Base-by-base conservation (phyloP, 1,140 invertebrate species). In the Lepidotrigona ventralis region DNA sequence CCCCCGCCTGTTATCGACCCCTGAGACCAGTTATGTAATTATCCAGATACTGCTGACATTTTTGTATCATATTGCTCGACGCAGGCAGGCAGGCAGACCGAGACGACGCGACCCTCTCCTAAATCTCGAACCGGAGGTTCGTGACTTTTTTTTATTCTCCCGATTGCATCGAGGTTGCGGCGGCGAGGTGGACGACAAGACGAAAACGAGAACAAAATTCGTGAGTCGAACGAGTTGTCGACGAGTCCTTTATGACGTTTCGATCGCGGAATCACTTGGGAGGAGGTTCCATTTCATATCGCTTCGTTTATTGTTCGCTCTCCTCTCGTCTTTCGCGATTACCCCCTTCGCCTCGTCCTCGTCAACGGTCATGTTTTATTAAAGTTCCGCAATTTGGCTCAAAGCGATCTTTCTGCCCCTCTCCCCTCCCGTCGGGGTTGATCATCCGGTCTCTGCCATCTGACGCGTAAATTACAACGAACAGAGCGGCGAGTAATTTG, bases 11-110 rank as follows among this genome's bases (percentile, higher is more conserved):
- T 4, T 78, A 60, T 17, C 53, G 17, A 33, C 88, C 77, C 81
- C 72, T 4, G 74, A 70, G 82, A 85, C 81, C 89, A 88, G 88
- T 93, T 92, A 92, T 86, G 89, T 93, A 93, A 93, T 93, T 93
- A 94, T 91, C 89, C 86, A 70, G 88, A 91, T 90, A 91, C 86
- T 90, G 89, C 89, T 91, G 91, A 92, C 91, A 91, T 93, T 92
- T 92, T 92, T 91, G 81, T 93, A 91, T 92, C 78, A 85, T 90
- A 93, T 91, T 91, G 90, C 81, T 51, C 19, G 15, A n/a, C 53
- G 60, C 71, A 60, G 12, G 39, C 39, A 46, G 39, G 39, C 39
- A 46, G 11, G 23, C 68, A 46, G 39, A 66, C 29, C 56, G 54
- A 58, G 53, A 75, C 74, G 8, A 2, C 46, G 74, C 15, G 12